Evolutionary conservation across 2,888 invertebrate genomes (phyloP).

Genomic region (Latheticus oryzae): DNA sequence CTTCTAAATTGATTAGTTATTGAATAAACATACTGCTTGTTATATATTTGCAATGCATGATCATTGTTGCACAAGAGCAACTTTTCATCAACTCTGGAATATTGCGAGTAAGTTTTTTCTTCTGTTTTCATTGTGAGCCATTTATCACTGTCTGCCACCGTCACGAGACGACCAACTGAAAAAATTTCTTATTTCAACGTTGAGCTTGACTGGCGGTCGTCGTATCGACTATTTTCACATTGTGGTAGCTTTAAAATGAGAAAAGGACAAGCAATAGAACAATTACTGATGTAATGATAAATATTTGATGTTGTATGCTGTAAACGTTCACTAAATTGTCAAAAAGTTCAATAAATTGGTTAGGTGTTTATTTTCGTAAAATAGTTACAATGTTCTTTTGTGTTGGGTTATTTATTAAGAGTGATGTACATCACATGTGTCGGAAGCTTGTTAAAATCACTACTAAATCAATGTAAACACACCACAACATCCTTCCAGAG

Average conservation of each 20-base stretch:
- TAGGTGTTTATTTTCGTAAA: slow-evolving; percentile 25
- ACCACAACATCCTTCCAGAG: slow-evolving; percentile 7
- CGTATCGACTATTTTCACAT: slow-evolving; percentile 31
- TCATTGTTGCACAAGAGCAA: slow-evolving; percentile 17
- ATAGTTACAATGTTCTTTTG: slow-evolving; percentile 18
- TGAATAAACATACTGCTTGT: slow-evolving; percentile 7
- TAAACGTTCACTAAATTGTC: slow-evolving; percentile 17
- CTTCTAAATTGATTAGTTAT: slow-evolving; percentile 11
- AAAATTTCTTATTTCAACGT: slow-evolving; percentile 41
- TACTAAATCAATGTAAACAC: slow-evolving; percentile 29
- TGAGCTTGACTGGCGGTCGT: slow-evolving; percentile 27
- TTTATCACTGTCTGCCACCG: slow-evolving; percentile 48
- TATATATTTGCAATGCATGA: slow-evolving; percentile 18
- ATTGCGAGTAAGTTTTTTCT: slow-evolving; percentile 24
- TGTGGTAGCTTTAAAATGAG: slow-evolving; percentile 21
- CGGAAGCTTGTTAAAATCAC: slow-evolving; percentile 31
- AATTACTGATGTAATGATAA: slow-evolving; percentile 37
- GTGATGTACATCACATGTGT: slow-evolving; percentile 30
- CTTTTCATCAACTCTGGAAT: slow-evolving; percentile 35
- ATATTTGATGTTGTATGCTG: slow-evolving; percentile 30
- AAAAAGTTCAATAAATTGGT: slow-evolving; percentile 15
- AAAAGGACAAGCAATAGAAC: slow-evolving; percentile 26
- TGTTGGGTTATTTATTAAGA: slow-evolving; percentile 13
- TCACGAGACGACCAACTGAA: slow-evolving; percentile 37
- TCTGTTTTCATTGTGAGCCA: slow-evolving; percentile 38